Percentiles rank a stretch among this genome's conserved stretches.
These are phyloP conservation scores for Caradrina kadenii DNA, from an alignment of 2,888 invertebrate genomes.

Conservation along the genomic window DNA sequence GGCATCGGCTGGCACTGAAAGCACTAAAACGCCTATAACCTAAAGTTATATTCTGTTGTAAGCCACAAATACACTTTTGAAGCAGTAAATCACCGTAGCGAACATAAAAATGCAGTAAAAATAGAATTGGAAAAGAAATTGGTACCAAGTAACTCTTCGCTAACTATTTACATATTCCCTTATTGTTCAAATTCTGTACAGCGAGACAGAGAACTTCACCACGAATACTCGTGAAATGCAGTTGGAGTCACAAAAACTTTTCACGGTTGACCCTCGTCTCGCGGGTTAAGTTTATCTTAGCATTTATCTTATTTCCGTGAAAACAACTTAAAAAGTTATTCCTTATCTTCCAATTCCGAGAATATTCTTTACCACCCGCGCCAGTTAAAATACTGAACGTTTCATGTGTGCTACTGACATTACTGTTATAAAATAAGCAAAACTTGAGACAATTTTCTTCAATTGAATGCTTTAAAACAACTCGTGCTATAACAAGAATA, in stretches of 20 bases:
- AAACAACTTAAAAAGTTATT: constrained; percentile 78
- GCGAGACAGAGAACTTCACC: constrained; percentile 14
- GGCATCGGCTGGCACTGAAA: constrained; percentile 76
- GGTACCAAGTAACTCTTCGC: constrained; percentile 47
- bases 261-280: constrained; percentile 73
- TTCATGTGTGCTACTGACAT: constrained; percentile 44
- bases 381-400: constrained; percentile 58
- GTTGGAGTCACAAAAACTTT: constrained; percentile 70
- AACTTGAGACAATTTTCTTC: constrained; percentile 1
- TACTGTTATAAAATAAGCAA: constrained; percentile 40
- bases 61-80: constrained; percentile 77
- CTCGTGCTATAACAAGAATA: constrained; percentile 7
- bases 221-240: constrained; percentile 57
- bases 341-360: constrained; percentile 80
- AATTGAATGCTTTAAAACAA: constrained; percentile 8
- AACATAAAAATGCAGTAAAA: constrained; percentile 77
- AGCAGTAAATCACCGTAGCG: constrained; percentile 77
- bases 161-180: constrained; percentile 38
- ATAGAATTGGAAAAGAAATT: constrained; percentile 73
- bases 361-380: constrained; percentile 70
- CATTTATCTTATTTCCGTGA: constrained; percentile 86
- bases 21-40: constrained; percentile 79
- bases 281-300: constrained; percentile 77
- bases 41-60: constrained; percentile 78
- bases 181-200: constrained; percentile 23